These are phyloP conservation scores for Sinella curviseta DNA, from an alignment of 1,140 invertebrate genomes.

Conservation along the genomic window DNA sequence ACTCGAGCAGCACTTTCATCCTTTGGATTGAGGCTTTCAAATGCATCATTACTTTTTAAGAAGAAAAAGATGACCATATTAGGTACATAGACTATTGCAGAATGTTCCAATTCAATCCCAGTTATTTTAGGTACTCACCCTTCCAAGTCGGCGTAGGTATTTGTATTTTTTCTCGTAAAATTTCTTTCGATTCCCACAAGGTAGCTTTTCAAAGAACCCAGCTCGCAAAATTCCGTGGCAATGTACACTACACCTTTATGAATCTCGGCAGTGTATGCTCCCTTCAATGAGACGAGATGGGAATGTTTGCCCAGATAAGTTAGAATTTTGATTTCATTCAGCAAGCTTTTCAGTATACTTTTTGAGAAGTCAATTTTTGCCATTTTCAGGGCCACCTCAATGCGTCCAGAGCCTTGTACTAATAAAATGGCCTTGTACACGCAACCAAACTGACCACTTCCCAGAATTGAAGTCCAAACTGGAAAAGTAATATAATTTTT, in stretches of 20 bases:
- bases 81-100: no score
- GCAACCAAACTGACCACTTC: not conserved
- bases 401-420: not conserved
- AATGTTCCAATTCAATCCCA: not conserved
- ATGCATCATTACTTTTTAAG: not conserved
- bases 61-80: no score
- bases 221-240: not conserved
- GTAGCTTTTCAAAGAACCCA: not conserved
- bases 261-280: constrained; percentile 4
- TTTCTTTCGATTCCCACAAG: not conserved
- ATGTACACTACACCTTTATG: not conserved
- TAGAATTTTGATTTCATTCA: not conserved
- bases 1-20: not conserved
- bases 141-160: not conserved
- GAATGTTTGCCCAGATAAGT: not conserved
- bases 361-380: not conserved
- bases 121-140: not conserved
- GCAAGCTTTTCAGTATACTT: not conserved
- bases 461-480: not conserved
- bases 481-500: not conserved
- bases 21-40: not conserved
- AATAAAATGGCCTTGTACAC: not conserved
- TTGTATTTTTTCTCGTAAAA: not conserved
- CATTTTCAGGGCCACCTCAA: not conserved
- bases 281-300: not conserved